phyloP scores from a whole-genome alignment of 2,797 vertebrate genomes.

The Enteromius unitaeniatus region DNA sequence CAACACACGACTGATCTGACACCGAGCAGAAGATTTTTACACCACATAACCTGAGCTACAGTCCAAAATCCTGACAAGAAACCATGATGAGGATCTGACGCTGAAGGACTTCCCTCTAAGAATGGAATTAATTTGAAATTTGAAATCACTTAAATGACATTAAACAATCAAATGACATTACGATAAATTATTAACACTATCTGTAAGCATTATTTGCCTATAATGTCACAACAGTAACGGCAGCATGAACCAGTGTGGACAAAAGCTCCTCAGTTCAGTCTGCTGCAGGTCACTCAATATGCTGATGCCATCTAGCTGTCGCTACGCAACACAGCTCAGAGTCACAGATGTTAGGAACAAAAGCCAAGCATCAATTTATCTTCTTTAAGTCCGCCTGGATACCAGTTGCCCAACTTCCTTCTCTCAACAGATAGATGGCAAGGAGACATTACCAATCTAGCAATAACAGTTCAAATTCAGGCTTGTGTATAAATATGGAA shows the following conservation, averaged over 20 bases:
- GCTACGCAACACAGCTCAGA: constrained; percentile 10
- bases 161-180: not conserved
- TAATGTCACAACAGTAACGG: not conserved
- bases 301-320: constrained; percentile 64
- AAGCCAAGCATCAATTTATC: constrained; percentile 1
- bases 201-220: not conserved
- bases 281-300: constrained; percentile 32
- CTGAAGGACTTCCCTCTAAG: not conserved
- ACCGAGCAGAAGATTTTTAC: constrained; percentile 32
- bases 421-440: constrained; percentile 27
- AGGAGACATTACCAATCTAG: not conserved
- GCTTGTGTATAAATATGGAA: not conserved
- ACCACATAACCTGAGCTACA: constrained; percentile 11
- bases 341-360: constrained; percentile 33
- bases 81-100: not conserved
- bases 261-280: not conserved
- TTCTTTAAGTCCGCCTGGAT: constrained; percentile 22
- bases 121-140: not conserved
- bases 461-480: constrained; percentile 24
- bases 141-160: not conserved
- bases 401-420: not conserved
- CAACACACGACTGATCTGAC: constrained; percentile 8
- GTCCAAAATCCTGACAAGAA: not conserved
- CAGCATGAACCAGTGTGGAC: not conserved
- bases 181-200: not conserved